Evolutionary conservation across 1,140 invertebrate genomes (phyloP), one percentile per base, ranked within the genome.

Genomic region (Dendrolimus kikuchii): DNA sequence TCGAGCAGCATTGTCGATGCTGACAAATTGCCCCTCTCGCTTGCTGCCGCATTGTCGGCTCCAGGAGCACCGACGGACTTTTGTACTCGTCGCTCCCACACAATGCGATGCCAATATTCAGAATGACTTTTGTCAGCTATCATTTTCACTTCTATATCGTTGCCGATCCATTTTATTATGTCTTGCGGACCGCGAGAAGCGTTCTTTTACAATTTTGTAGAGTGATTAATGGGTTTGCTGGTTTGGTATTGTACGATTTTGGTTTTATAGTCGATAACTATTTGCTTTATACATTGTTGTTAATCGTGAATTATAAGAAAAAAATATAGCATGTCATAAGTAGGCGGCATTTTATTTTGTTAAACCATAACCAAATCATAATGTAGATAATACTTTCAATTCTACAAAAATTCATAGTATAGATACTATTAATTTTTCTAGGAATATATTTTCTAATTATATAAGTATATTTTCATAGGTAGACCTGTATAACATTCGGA

Each of bases 11-110:
- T 86, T 84, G 83, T 86, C 81, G 79, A 81, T 71, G 59, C 77
- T 86, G 83, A 86, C 83, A 86, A 86, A 86, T 84, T 84, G 74
- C 73, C 67, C 57, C 69, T 76, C 76, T 73, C 74, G 76, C 72
- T 74, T 66, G 73, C 77, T 70, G 74, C 73, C 71, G 68, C 69
- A 81, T 85, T 86, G 82, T 83, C 67, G 63, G 68, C 77, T 76
- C 72, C 80, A 62, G 77, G 74, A 64, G 63, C 68, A 60, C 53
- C 57, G 66, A 61, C 64, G 52, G 49, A 58, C 69, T 74, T 80
- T 84, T 81, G 76, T 78, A 38, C 39, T 41, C 65, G 66, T 67
- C 65, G 55, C 51, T 57, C 49, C 56, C 59, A 46, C 53, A 81
- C 75, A 83, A 83, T 77, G 62, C 62, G 50, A 48, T 49, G 57